phyloP scores from a whole-genome alignment of 2,113 vertebrate genomes.

The Pithys albifrons region DNA sequence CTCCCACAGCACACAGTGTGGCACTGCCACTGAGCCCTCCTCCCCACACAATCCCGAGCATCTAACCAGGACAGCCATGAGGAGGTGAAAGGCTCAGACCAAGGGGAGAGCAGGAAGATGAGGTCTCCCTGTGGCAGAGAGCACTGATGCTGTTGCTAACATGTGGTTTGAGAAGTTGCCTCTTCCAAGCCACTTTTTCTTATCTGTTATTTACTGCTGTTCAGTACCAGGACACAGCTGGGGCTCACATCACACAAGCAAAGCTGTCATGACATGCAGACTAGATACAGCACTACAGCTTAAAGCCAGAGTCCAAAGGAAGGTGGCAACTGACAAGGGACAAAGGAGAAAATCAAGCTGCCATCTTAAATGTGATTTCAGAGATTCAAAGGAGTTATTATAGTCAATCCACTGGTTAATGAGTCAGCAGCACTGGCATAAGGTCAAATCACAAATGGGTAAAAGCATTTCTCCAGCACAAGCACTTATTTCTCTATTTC shows the following conservation, averaged over 20 bases:
- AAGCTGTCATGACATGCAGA: background rate
- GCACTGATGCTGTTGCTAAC: background rate
- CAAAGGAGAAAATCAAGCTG: constrained; percentile 21
- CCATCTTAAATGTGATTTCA: background rate
- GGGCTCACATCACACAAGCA: background rate
- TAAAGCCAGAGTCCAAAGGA: background rate
- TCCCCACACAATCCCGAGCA: fast-evolving
- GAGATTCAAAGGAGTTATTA: background rate
- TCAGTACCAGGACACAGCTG: background rate
- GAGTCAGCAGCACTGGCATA: background rate
- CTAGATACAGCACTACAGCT: background rate
- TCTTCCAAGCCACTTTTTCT: background rate
- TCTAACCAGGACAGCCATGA: background rate
- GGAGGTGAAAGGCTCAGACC: background rate
- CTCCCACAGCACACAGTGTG: background rate
- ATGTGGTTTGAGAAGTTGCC: background rate
- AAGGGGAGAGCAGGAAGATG: background rate
- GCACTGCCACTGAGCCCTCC: background rate
- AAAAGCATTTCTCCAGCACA: background rate
- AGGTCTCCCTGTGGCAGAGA: background rate
- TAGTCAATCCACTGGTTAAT: background rate
- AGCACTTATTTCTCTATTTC: constrained; percentile 1
- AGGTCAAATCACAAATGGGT: constrained; percentile 1
- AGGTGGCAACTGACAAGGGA: background rate
- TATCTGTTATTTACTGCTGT: background rate